Base-by-base conservation (phyloP, 2,797 vertebrate species). In the Picus viridis region DNA sequence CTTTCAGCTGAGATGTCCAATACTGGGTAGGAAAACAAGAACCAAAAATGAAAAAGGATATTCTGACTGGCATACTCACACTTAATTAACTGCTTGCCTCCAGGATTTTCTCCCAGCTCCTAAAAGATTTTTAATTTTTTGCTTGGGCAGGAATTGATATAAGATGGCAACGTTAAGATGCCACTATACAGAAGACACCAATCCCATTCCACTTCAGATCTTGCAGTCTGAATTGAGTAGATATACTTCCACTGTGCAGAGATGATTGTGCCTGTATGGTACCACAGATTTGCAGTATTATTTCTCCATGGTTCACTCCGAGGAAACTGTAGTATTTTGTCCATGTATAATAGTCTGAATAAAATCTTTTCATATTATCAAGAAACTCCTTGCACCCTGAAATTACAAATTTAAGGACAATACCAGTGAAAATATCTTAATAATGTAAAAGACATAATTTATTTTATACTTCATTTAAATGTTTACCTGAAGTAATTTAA, bases 31-130 rank as follows among this genome's bases (percentile, higher is more conserved):
- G 4, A 7, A 5, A 14, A 58, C 56, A 56, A 45, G 58, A 9
- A 10, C 47, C 4, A 6, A 30, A 76, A 18, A 34, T 2, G 2
- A 14, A 82, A 54, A 67, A 29, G 8, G 8, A 56, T 23, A 70
- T 69, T 78, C 18, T 65, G 39, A 80, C 45, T 53, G 4, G 7
- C 26, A 72, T 0, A 0, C 24, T 24, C 3, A 6, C 18, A 23
- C 9, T 41, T 64, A 12, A 70, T 41, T 27, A 88, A 30, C 17
- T 73, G 5, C 20, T 79, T 6, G 0, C 5, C 7, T 65, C 19
- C 36, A 63, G 15, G 8, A 43, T 63, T 75, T 88, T 75, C 30
- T 85, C 27, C 6, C 11, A 36, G 12, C 4, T 90, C 14, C 16
- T 36, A 51, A 32, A 89, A 45, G 2, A 5, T 8, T 49, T 67